Base-by-base conservation (phyloP, 1,140 invertebrate species). In the Pseudoatta argentina region DNA sequence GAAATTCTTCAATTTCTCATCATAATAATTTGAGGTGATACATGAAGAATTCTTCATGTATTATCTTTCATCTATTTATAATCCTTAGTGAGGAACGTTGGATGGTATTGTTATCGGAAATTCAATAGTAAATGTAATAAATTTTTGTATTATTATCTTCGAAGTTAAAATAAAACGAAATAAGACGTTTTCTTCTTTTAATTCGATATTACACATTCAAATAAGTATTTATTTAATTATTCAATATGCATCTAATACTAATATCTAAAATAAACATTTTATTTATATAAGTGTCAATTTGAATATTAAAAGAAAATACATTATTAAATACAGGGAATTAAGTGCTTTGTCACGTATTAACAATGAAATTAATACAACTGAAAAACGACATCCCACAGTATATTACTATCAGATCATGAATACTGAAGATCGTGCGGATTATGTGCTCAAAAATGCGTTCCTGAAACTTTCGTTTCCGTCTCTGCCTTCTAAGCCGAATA, bases 391-490 rank as follows among this genome's bases (percentile, higher is more conserved):
- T 59, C 48, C 3, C 16, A 24, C 14, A 39, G 7, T 16, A 16
- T 0, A 16, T 0, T 8, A 24, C 18, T 39, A n/a, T 59, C 66
- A 18, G 12, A 24, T 24, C 24, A 24, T 24, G 24, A 24, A 24
- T 24, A 24, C 24, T 39, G n/a, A 57, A 30, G 30, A 73, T 73
- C 67, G 30, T 27, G 34, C 8, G 16, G 24, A 34, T 71, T 16
- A 61, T 14, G 21, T 59, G 30, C n/a, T 76, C 16, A 53, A 75
- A 85, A 85, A 75, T 55, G 66, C 30, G 39, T 55, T 57, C 24
- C 78, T 64, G 34, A 7, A 39, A 57, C 75, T 78, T 87, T 79
- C 73, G 57, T 79, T 73, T 86, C 39, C 66, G 51, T 27, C 66
- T 16, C 12, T 72, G 51, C 8, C 27, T 85, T 55, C 69, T 85